Percentiles rank a stretch among this genome's conserved stretches.
Conservation (phyloP, 2,797 vertebrate genomes). For the Perodicticus potto region DNA sequence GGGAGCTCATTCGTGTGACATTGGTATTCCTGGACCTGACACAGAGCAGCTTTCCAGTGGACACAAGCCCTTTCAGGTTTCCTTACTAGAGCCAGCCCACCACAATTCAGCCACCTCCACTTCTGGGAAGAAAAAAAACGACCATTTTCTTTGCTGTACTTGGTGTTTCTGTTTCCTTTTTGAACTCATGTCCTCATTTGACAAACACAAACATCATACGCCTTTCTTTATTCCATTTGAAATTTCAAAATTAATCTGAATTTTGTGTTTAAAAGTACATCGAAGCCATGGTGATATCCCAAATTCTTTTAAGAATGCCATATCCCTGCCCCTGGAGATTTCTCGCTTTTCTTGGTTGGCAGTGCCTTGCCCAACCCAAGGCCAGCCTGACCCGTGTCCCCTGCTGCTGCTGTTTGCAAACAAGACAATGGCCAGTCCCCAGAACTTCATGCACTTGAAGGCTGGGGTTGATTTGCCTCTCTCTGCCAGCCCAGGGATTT, state of each 20-base stretch:
- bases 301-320: not conserved
- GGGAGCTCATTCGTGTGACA: not conserved
- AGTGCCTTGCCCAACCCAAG: not conserved
- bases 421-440: not conserved
- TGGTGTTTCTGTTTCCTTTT: slow-evolving; percentile 47
- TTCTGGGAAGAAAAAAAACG: not conserved
- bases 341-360: not conserved
- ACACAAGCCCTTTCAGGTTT: not conserved
- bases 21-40: not conserved
- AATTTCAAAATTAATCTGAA: slow-evolving; percentile 58
- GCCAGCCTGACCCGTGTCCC: not conserved
- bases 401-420: not conserved
- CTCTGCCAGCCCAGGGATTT: not conserved
- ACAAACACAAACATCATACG: slow-evolving; percentile 28
- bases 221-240: slow-evolving; percentile 36
- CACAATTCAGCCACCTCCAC: not conserved
- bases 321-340: not conserved
- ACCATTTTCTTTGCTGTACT: not conserved
- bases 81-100: not conserved
- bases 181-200: slow-evolving; percentile 4
- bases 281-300: slow-evolving; percentile 18
- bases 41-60: not conserved
- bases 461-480: not conserved
- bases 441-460: not conserved
- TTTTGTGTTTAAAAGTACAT: slow-evolving; percentile 42